Evolutionary conservation across 2,113 vertebrate genomes (phyloP).

Genomic region (Bubalus kerabau): DNA sequence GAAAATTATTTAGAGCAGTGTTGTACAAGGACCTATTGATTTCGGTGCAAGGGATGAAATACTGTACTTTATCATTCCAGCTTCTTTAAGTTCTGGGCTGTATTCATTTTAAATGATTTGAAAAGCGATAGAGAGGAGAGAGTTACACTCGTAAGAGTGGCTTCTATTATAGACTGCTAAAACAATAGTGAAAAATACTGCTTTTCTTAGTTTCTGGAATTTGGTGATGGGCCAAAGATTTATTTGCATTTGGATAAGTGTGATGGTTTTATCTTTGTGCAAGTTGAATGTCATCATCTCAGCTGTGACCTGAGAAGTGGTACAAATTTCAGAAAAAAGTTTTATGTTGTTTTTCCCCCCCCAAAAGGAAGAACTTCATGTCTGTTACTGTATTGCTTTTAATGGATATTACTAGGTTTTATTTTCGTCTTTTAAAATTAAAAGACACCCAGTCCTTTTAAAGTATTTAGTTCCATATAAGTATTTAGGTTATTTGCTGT

Average conservation of each 20-base stretch:
- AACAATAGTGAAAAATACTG: not conserved
- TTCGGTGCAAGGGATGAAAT: not conserved
- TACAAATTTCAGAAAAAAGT: not conserved
- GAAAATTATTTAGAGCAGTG: not conserved
- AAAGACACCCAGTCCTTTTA: not conserved
- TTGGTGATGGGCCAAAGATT: not conserved
- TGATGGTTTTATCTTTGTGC: not conserved
- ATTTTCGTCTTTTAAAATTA: slow-evolving; percentile 2
- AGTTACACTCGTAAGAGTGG: not conserved
- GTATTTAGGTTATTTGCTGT: not conserved
- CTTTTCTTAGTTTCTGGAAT: not conserved
- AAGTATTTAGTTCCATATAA: not conserved
- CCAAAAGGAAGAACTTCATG: not conserved
- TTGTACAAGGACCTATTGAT: not conserved
- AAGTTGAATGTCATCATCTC: not conserved
- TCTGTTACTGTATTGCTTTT: not conserved
- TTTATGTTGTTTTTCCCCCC: not conserved
- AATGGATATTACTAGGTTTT: not conserved
- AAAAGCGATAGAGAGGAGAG: not conserved
- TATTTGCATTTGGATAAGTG: not conserved
- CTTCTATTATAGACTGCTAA: slow-evolving; percentile 1
- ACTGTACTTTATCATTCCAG: not conserved
- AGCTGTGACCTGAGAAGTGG: not conserved
- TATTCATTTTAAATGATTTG: not conserved
- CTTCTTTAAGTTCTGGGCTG: not conserved